Base-by-base conservation (phyloP, 2,797 vertebrate species). In the Bovichtus variegatus region DNA sequence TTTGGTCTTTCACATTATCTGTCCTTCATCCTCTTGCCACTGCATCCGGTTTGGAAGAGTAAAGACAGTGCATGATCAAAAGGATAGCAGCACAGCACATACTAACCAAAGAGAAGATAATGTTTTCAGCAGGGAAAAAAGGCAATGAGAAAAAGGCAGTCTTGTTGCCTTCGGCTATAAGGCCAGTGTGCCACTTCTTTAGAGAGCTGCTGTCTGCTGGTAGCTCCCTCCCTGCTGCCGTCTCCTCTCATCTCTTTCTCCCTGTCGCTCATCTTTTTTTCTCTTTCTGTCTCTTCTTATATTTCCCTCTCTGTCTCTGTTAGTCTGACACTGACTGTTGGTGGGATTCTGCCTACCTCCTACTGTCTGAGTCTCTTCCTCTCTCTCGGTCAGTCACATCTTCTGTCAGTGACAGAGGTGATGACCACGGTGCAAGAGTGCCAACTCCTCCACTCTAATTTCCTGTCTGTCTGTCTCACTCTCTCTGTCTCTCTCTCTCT, bases 161-260 rank as follows among this genome's bases (percentile, higher is more conserved):
- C 21, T 78, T 36, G 2, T 60, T 0, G 55, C 80, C 78, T 65
- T 63, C 1, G 60, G 80, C 53, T 71, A 72, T 50, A 29, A 66
- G 38, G 68, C 69, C 68, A 79, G 49, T 15, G 9, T 76, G 66
- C 71, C 77, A 63, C 81, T 82, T 86, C 69, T 82, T 71, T 71
- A 36, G 40, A 83, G 72, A 87, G 71, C 55, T 83, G 54, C 71
- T 75, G 66, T 89, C 75, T 69, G 70, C 71, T 74, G 64, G 76
- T 77, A 65, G 69, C 65, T 68, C 71, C 64, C 71, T 85, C 75
- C 50, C 58, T 84, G 81, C 58, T 71, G 53, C 73, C 83, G 84
- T 87, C 86, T 75, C 55, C 74, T 86, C 83, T 81, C 68, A 83
- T 90, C 57, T 67, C 71, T 46, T 49, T 83, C 73, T 53, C 40